Conservation (phyloP, 2,797 vertebrate genomes). For the Aotus griseimembra region DNA sequence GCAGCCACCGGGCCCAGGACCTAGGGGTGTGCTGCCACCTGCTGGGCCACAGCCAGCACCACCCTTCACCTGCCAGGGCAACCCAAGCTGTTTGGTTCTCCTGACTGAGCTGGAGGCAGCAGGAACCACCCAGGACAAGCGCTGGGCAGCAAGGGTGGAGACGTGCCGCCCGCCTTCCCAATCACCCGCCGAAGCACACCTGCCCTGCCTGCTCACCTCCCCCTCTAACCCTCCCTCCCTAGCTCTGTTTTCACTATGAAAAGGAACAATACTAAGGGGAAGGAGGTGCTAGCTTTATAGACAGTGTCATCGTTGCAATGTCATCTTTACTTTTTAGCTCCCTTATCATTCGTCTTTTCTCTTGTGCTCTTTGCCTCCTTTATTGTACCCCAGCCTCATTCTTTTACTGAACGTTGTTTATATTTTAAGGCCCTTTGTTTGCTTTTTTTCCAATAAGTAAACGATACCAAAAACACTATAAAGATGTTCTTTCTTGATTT, state of each 20-base stretch:
- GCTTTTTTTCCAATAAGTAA: background rate
- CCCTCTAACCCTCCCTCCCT: background rate
- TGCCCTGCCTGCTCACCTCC: background rate
- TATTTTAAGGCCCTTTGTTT: background rate
- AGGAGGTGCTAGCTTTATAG: background rate
- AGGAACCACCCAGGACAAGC: background rate
- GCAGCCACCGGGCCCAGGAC: background rate
- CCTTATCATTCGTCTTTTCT: background rate
- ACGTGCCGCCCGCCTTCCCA: background rate
- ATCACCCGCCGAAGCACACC: background rate
- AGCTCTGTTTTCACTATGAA: background rate
- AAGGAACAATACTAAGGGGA: background rate
- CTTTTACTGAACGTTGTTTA: background rate
- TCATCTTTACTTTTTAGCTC: background rate
- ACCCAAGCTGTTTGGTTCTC: background rate
- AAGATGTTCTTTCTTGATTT: background rate
- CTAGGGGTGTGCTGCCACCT: constrained; percentile 68
- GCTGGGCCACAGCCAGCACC: background rate
- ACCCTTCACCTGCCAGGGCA: background rate
- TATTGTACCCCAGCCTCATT: background rate
- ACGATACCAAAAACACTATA: background rate
- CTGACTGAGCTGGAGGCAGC: background rate
- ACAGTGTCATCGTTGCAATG: background rate
- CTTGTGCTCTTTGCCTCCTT: background rate
- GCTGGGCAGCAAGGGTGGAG: too few species aligned